Conservation (phyloP, 2,888 invertebrate genomes). For the Conus canariensis region DNA sequence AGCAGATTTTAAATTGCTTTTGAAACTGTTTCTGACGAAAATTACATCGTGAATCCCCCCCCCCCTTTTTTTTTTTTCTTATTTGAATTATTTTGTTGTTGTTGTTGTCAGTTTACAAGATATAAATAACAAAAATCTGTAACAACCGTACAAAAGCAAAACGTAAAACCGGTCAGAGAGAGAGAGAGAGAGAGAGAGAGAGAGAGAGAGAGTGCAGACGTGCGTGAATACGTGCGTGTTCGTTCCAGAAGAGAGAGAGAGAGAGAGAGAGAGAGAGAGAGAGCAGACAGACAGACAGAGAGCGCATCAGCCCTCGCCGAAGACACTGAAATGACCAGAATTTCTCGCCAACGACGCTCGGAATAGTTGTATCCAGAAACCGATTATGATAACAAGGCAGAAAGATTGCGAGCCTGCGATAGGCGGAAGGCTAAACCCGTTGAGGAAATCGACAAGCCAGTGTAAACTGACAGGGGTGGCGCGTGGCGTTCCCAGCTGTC, state of each 20-base stretch:
- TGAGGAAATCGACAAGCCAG: slow-evolving; percentile 28
- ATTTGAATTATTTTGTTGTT: too few relatives aligned
- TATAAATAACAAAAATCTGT: too few relatives aligned
- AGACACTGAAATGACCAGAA: not conserved
- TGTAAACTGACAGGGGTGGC: slow-evolving; percentile 27
- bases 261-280: not conserved
- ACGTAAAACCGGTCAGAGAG: too few relatives aligned
- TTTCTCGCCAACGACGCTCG: not conserved
- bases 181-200: too few relatives aligned
- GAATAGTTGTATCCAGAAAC: not conserved
- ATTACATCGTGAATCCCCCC: too few relatives aligned
- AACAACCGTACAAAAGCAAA: too few relatives aligned
- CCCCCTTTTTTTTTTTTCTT: too few relatives aligned
- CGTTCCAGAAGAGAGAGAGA: not conserved
- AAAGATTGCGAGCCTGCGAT: slow-evolving; percentile 24
- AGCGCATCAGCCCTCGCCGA: not conserved
- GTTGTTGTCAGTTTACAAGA: too few relatives aligned
- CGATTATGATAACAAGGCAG: slow-evolving; percentile 32
- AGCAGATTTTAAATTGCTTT: too few relatives aligned
- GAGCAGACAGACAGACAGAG: not conserved
- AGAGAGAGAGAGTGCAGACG: not conserved
- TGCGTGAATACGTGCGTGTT: too few relatives aligned
- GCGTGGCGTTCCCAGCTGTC: slow-evolving; percentile 15
- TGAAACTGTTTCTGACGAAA: too few relatives aligned
- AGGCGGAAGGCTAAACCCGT: slow-evolving; percentile 24